Evolutionary conservation across 2,888 invertebrate species (phyloP), one percentile per base, ranked within the genome.

Genomic region (Andricus curvator): DNA sequence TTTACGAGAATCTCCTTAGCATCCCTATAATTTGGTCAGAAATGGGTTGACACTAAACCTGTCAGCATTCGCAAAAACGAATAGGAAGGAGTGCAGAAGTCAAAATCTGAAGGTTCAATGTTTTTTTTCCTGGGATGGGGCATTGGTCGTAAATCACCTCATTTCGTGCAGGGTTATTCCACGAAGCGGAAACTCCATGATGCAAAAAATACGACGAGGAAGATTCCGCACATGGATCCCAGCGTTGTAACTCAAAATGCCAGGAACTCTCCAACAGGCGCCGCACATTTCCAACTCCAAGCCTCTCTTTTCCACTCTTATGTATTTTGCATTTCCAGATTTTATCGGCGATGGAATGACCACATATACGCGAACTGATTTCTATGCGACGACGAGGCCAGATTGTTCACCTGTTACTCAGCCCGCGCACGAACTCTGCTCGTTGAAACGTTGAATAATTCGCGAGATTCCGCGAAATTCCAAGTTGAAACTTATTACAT

Each of bases 181-280:
- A 60, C 74, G 74, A 74, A 74, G 74, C 33, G 74, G 56, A 74
- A 74, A 74, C 56, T 74, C 56, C 64, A 60, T n/a, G 74, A 60
- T 60, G 74, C 56, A 74, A 74, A 74, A 74, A 74, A 51, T 20
- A 51, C n/a, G 11, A 33, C 56, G 51, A 74, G 56, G 74, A 74
- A 74, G 74, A 74, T 74, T 74, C 74, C 74, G 74, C 74, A 74
- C 74, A 74, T 74, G 56, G 74, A 74, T 74, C 56, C 37, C 33
- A 51, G 74, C 78, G 79, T 80, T 77, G 78, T 77, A 78, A 81
- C 76, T 66, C 64, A 78, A 78, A 78, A 78, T 60, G 78, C 78
- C 68, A 65, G 78, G 66, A 78, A 78, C 83, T 82, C 84, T 84
- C 85, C 79, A 85, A 84, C 74, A 74, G 74, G 74, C 74, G 74